These are phyloP conservation scores for human DNA, from an alignment of 2,113 vertebrate species.

Conservation along the genomic window DNA sequence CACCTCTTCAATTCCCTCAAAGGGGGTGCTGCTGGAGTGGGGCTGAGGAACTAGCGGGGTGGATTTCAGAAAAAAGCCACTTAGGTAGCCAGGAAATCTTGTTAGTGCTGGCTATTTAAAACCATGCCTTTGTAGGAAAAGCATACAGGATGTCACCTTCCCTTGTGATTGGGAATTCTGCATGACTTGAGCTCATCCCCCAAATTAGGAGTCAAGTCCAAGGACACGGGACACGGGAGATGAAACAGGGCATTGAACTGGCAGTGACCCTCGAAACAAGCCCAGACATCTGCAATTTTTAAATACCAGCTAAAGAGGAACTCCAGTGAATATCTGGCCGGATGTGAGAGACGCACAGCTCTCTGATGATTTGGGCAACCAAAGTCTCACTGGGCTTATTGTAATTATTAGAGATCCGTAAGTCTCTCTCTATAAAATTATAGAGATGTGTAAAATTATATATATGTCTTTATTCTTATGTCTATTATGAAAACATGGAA, in stretches of 20 bases:
- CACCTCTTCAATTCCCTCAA: neutral
- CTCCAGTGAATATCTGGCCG: neutral
- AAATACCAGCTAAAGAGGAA: neutral
- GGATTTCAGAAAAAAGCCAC: neutral
- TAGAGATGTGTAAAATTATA: neutral
- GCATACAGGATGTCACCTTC: accelerated
- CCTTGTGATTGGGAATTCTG: neutral
- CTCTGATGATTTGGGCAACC: accelerated
- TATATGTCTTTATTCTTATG: too few relatives aligned
- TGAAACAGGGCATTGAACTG: accelerated
- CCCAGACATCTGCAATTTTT: neutral
- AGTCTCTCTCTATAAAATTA: neutral
- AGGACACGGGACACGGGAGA: neutral
- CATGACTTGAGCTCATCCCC: accelerated
- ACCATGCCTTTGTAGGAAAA: neutral
- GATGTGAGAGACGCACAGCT: accelerated
- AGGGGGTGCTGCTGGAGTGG: too few relatives aligned
- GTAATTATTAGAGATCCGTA: accelerated
- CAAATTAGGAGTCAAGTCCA: neutral
- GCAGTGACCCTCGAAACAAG: neutral
- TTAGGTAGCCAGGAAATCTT: neutral
- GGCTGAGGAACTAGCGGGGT: accelerated
- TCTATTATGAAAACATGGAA: neutral
- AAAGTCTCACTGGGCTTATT: neutral
- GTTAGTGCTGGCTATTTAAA: neutral